Evolutionary conservation across 1,140 invertebrate species (phyloP).

Genomic region (Bacillus rossius): DNA sequence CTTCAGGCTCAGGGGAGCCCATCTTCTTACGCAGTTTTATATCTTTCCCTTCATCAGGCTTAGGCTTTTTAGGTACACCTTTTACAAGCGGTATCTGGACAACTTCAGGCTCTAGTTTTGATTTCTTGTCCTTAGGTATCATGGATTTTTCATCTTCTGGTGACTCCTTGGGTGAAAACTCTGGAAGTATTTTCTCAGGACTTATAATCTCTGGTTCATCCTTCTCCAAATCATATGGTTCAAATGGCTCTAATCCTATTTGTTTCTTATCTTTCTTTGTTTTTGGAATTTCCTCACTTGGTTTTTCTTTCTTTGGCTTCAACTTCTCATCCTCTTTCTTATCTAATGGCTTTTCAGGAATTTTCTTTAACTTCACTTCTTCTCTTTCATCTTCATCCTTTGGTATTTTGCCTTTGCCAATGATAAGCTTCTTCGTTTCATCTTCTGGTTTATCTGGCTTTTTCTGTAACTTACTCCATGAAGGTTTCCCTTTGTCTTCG

Average conservation of each 20-base stretch:
- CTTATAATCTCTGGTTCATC: too few relatives aligned
- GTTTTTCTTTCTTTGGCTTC: too few relatives aligned
- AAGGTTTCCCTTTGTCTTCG: background rate
- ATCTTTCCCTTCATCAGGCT: background rate
- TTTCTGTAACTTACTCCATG: constrained; percentile 24
- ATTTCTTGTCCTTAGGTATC: too few relatives aligned
- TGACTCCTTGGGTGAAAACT: too few relatives aligned
- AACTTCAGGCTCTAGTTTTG: constrained; percentile 8
- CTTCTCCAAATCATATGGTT: too few relatives aligned
- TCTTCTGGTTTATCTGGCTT: constrained; percentile 32
- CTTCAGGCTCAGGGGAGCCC: constrained; percentile 16
- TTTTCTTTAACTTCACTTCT: constrained; percentile 27
- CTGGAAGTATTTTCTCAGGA: too few relatives aligned
- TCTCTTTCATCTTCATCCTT: constrained; percentile 30
- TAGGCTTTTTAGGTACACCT: too few relatives aligned
- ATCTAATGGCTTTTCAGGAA: constrained; percentile 29
- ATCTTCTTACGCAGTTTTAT: background rate
- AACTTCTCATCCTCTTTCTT: constrained; percentile 28
- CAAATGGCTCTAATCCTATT: too few relatives aligned
- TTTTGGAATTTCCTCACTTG: too few relatives aligned
- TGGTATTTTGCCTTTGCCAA: constrained; percentile 22
- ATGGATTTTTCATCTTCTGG: too few relatives aligned
- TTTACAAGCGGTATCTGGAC: constrained; percentile 16
- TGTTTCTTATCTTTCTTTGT: too few relatives aligned
- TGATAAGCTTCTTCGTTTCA: constrained; percentile 15